Conservation (phyloP, 2,797 vertebrate genomes). For the Selene dorsalis region DNA sequence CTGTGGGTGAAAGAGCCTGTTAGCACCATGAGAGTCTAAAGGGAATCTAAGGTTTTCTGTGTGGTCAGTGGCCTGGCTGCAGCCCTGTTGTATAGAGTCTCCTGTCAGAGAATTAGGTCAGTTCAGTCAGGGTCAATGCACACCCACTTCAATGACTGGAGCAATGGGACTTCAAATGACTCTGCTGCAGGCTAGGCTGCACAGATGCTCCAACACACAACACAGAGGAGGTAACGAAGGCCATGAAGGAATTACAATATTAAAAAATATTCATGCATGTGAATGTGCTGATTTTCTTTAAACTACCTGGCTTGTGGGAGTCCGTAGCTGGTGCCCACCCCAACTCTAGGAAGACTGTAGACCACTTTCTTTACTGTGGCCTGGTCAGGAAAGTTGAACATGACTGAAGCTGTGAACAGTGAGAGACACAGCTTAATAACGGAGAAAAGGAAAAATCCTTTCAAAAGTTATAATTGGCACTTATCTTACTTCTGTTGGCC, state of each 20-base stretch:
- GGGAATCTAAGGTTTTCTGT: conserved; percentile 54
- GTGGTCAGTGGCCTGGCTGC: conserved; percentile 63
- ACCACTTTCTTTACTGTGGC: conserved; percentile 97
- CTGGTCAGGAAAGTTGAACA: conserved; percentile 99
- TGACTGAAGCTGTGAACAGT: conserved; percentile 90
- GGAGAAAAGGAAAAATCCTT: neutral
- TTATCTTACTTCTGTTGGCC: conserved; percentile 95
- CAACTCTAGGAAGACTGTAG: conserved; percentile 95
- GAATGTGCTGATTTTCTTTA: neutral
- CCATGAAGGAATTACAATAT: conserved; percentile 9
- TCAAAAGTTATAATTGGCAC: conserved; percentile 18
- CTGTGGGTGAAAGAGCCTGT: conserved; percentile 53
- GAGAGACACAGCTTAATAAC: conserved; percentile 24
- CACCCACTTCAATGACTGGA: conserved; percentile 74
- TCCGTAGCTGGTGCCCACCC: conserved; percentile 98
- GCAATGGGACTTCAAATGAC: conserved; percentile 74
- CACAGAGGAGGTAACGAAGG: conserved; percentile 8
- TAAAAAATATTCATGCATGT: conserved; percentile 13
- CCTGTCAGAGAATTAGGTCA: conserved; percentile 80
- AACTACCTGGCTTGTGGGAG: conserved; percentile 96
- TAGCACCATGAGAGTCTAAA: conserved; percentile 55
- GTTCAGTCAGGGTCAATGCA: conserved; percentile 82
- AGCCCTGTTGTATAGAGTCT: conserved; percentile 67
- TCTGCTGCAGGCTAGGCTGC: conserved; percentile 58
- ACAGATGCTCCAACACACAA: conserved; percentile 38